Evolutionary conservation across 2,888 invertebrate genomes (phyloP).

Genomic region (Spisula solida): DNA sequence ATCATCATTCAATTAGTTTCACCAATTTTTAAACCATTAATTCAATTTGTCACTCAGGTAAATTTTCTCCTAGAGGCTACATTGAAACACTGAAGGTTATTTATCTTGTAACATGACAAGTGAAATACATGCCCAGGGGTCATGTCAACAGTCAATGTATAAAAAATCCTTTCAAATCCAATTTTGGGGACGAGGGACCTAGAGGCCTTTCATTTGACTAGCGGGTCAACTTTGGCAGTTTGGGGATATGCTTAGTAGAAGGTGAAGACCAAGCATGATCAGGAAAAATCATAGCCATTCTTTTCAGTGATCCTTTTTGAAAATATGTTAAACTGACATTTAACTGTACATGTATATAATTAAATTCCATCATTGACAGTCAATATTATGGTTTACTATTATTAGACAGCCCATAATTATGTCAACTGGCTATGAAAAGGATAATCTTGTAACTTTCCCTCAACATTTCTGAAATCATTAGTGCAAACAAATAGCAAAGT

Average conservation of each 20-base stretch:
- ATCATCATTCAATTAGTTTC: constrained; percentile 38
- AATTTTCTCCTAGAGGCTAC: constrained; percentile 9
- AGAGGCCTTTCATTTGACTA: no score
- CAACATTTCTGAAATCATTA: constrained; percentile 4
- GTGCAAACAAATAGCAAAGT: constrained; percentile 59
- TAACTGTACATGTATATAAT: no score
- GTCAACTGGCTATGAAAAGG: neutral
- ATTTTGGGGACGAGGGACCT: neutral
- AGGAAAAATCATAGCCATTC: no score
- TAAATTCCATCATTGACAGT: no score
- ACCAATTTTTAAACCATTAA: constrained; percentile 28
- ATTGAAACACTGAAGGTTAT: neutral
- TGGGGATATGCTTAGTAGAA: no score
- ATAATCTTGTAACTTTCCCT: constrained; percentile 24
- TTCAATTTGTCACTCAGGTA: constrained; percentile 28
- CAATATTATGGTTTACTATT: no score
- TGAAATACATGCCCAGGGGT: neutral
- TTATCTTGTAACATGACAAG: constrained; percentile 37
- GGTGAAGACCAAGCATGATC: no score
- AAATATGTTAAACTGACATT: no score
- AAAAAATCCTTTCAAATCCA: neutral
- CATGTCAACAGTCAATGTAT: neutral
- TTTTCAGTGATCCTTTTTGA: no score
- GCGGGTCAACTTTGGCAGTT: no score
- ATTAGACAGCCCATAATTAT: no score